A percentile compares a stretch with the other conserved stretches of the same genome.
Evolutionary conservation across 2,113 vertebrate species (phyloP).

Genomic region (Lophura nycthemera): DNA sequence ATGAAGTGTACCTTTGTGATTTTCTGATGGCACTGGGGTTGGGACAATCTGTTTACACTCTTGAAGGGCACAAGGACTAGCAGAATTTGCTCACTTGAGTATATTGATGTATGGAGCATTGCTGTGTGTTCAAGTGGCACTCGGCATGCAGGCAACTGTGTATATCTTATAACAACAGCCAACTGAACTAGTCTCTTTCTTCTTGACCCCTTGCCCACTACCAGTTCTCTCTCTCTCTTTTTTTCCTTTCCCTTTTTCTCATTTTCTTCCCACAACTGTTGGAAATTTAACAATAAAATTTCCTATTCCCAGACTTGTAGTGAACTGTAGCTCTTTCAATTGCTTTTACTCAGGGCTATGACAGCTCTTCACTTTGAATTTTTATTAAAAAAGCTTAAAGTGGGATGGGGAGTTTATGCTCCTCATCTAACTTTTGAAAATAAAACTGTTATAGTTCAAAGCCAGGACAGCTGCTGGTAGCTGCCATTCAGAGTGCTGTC

Average conservation of each 20-base stretch:
- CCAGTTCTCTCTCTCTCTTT: background rate
- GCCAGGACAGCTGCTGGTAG: constrained; percentile 31
- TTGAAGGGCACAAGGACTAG: background rate
- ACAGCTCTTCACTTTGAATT: constrained; percentile 32
- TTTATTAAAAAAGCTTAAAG: constrained; percentile 56
- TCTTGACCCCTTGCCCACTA: background rate
- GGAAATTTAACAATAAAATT: constrained; percentile 30
- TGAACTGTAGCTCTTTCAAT: background rate
- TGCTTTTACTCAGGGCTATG: constrained; percentile 60
- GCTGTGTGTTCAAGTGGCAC: background rate
- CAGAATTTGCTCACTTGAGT: background rate
- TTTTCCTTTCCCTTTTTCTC: background rate
- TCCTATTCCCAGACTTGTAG: background rate
- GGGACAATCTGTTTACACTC: background rate
- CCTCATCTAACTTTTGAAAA: constrained; percentile 53
- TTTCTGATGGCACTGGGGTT: background rate
- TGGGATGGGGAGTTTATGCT: constrained; percentile 25
- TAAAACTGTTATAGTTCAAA: constrained; percentile 47
- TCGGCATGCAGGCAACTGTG: fast-evolving
- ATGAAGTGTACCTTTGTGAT: background rate
- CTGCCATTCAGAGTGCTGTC: constrained; percentile 11
- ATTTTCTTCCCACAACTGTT: background rate
- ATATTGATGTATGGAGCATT: background rate
- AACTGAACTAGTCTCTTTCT: background rate
- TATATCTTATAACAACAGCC: background rate